phyloP scores from a whole-genome alignment of 2,113 vertebrate genomes.

The Cariama cristata region DNA sequence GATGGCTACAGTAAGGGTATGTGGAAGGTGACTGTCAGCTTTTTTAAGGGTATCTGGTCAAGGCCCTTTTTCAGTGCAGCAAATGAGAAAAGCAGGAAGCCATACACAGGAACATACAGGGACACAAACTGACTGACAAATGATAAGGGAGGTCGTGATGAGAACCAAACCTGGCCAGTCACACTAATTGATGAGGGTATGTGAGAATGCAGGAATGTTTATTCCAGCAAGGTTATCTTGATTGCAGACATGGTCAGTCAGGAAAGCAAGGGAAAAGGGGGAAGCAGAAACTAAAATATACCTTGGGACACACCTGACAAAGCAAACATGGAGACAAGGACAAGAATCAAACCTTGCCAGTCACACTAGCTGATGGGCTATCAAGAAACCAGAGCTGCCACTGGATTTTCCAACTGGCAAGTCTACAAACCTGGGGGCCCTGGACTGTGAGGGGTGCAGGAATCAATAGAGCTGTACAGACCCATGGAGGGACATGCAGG shows the following conservation, averaged over 20 bases:
- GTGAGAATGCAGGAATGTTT: background rate
- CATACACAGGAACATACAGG: background rate
- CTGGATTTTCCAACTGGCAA: background rate
- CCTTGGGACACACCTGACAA: background rate
- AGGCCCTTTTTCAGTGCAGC: background rate
- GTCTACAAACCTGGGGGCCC: background rate
- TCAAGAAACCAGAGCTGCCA: background rate
- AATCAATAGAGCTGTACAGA: background rate
- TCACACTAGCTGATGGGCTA: background rate
- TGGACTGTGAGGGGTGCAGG: no score
- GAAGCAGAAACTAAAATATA: background rate
- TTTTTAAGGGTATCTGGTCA: background rate
- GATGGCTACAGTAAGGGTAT: background rate
- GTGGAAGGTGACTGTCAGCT: background rate
- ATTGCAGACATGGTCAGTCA: background rate
- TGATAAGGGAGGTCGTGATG: background rate
- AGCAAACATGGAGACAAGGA: background rate
- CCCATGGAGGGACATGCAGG: accelerated
- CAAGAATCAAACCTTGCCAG: background rate
- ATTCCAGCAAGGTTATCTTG: background rate
- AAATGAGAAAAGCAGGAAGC: background rate
- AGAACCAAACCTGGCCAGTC: background rate
- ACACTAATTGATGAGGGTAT: accelerated
- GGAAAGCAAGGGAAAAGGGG: background rate
- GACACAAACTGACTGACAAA: background rate